Percentiles rank a stretch among this genome's conserved stretches.
These are phyloP conservation scores for Pseudorhiza aurosa DNA, from an alignment of 30 jellyfish, hydroid and myxozoan genomes.

Conservation along the genomic window DNA sequence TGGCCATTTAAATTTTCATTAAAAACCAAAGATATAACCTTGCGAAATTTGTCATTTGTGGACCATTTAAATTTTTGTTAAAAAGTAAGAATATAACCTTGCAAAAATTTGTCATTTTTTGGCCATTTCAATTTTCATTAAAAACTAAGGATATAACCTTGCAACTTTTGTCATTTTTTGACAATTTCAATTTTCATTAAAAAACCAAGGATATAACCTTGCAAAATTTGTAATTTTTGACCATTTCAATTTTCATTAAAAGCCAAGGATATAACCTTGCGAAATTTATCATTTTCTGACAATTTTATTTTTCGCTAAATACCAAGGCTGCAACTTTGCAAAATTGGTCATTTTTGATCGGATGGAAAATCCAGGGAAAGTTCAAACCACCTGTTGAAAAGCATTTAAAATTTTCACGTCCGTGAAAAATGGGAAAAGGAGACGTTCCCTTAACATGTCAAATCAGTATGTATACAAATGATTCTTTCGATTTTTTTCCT, in stretches of 20 bases:
- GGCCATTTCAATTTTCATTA: background rate
- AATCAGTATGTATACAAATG: too few relatives aligned
- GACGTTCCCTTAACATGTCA: too few relatives aligned
- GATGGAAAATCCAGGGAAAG: background rate
- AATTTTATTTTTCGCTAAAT: background rate
- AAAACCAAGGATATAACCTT: slow-evolving; percentile 15
- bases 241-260: too few relatives aligned
- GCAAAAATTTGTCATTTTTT: background rate
- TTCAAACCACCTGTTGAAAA: too few relatives aligned
- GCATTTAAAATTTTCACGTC: too few relatives aligned
- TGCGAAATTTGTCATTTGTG: background rate
- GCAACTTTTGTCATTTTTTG: background rate
- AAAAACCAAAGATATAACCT: background rate
- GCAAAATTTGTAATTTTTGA: background rate
- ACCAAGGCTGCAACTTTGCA: background rate
- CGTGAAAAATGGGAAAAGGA: too few relatives aligned
- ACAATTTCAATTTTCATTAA: background rate
- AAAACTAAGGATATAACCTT: slow-evolving; percentile 2
- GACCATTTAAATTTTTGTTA: background rate
- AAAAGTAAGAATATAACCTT: background rate
- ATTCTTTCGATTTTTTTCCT: too few relatives aligned
- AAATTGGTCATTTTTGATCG: background rate
- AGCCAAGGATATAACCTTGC: background rate
- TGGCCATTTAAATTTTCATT: background rate
- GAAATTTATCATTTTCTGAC: background rate